Evolutionary conservation across 2,113 vertebrate genomes (phyloP), one percentile per base, ranked within the genome.

Genomic region (Cebus imitator): DNA sequence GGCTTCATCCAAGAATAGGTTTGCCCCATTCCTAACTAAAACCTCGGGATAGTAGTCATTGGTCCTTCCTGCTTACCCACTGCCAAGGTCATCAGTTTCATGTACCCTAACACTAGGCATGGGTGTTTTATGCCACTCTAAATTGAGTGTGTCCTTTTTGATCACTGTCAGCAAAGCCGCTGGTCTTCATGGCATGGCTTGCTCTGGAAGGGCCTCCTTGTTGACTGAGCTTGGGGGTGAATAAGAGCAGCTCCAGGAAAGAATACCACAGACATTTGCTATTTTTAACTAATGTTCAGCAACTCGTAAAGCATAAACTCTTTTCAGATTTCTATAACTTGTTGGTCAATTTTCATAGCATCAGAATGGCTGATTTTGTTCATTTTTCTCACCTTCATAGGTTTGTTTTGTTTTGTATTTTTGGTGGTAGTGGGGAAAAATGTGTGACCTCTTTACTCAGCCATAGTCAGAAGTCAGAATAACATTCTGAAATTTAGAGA

Each of bases 41-140:
- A 50, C 45, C 30, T 45, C 13, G 27, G 13, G 37, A 6, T 16
- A 64, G 23, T 25, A 9, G 13, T 12, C 61, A 11, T 1, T 3
- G 1, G 27, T n/a, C 25, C 4, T 37, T 64, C 40, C 25, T 37
- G 20, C 18, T 61, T 21, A 52, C 17, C 23, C 17, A 21, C 6
- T 21, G 8, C 64, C 32, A 75, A 20, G 23, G 40, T 10, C 2
- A 40, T 83, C 27, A 43, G 5, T 72, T 55, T 58, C 3, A 32
- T 17, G 3, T 37, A 45, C 13, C 11, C 11, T 48, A 17, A 40
- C 21, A 12, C 16, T 8, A 32, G 3, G 0, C 12, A 0, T n/a
- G 6, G 32, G 8, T 17, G 7, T 35, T 30, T 27, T 17, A 4
- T 14, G 8, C 8, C n/a, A 13, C 21, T 87, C 61, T 90, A 37